Base-by-base conservation (phyloP, 1,140 invertebrate species). In the Diprion similis region DNA sequence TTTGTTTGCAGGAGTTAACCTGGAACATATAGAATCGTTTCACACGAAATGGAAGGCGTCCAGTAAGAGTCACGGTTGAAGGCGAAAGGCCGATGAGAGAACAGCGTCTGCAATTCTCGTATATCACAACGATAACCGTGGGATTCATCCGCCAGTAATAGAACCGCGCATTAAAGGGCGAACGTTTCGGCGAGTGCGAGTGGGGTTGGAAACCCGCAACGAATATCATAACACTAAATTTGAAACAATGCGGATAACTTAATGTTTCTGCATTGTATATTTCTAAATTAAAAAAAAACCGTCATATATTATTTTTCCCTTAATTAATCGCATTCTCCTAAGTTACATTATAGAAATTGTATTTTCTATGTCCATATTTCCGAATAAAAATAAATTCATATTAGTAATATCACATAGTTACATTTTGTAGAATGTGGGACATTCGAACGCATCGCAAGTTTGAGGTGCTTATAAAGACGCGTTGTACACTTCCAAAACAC, bases 1-100 rank as follows among this genome's bases (percentile, higher is more conserved):
- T 76, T 70, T 66, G 68, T 68, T 81, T 78, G 15, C 75, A 92
- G 93, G 92, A 75, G 89, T 93, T 37, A 90, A 90, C 77, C 85
- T 93, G 47, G 92, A 93, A 81, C 90, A 91, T 69, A 91, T 93
- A 73, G 89, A 90, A 76, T 84, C 89, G 47, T 94, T 93, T 85
- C 89, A 92, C 78, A 88, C 87, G 47, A 93, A 93, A 83, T 94
- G 92, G 92, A 92, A 91, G 84, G 90, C 89, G 79, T 91, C 89
- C 7, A 88, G 87, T 77, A 93, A 91, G 84, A 90, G 90, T 75
- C 91, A 92, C 71, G 91, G 92, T 84, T 93, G 92, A 93, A 87
- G 76, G 11, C 17, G 19, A 10, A 65, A 10, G 8, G 3, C 11
- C 46, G 71, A 46, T 18, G 9, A 66, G 19, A 68, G 7, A 11